phyloP scores from a whole-genome alignment of 2,113 vertebrate species.

The Hyperoodon ampullatus region DNA sequence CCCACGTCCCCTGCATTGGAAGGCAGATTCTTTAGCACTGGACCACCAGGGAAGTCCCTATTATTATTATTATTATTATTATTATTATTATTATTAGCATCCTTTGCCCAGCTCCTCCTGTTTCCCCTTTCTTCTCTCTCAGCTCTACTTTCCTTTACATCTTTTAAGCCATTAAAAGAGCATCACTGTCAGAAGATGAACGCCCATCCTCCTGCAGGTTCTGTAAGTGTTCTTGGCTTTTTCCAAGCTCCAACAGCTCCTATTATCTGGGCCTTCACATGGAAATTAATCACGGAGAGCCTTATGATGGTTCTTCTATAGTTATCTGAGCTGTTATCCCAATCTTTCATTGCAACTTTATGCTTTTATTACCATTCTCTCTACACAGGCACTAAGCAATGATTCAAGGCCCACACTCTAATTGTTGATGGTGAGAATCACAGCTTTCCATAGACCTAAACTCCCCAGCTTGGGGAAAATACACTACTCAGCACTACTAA shows the following conservation, averaged over 20 bases:
- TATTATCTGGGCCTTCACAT: neutral
- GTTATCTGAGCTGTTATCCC: neutral
- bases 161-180: neutral
- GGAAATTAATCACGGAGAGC: neutral
- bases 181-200: neutral
- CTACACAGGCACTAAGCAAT: neutral
- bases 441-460: neutral
- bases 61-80: too few species aligned
- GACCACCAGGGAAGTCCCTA: too few species aligned
- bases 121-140: neutral
- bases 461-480: neutral
- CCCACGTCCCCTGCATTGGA: too few species aligned
- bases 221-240: neutral
- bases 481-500: neutral
- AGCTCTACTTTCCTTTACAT: neutral
- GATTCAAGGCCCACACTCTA: neutral
- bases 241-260: neutral
- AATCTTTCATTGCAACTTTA: neutral
- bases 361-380: neutral
- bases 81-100: neutral
- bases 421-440: neutral
- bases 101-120: neutral
- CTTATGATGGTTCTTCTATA: neutral
- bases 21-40: too few species aligned
- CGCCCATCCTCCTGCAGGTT: neutral